phyloP scores from a whole-genome alignment of 2,113 vertebrate genomes.

The Ciconia stormi region DNA sequence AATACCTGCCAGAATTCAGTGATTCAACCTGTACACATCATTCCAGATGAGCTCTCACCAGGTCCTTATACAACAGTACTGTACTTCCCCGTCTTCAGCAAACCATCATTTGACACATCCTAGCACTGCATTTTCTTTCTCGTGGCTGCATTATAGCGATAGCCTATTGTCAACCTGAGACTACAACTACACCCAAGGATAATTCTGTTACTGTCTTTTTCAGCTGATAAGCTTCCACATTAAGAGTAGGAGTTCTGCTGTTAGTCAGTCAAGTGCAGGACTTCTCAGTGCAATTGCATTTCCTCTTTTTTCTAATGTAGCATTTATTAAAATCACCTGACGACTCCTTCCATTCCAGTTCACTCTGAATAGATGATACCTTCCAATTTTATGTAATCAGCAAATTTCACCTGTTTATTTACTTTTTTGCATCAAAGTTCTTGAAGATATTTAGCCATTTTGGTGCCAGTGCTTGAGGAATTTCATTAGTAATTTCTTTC shows the following conservation, averaged over 20 bases:
- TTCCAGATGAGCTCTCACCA: background rate
- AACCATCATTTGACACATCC: background rate
- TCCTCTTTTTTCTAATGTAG: background rate
- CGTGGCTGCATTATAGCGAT: background rate
- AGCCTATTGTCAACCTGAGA: background rate
- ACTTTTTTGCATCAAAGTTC: background rate
- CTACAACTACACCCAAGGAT: background rate
- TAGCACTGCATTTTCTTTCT: background rate
- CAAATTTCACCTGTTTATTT: background rate
- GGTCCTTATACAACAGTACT: background rate
- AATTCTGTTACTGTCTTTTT: background rate
- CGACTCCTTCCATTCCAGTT: background rate
- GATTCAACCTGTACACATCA: background rate
- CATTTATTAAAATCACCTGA: background rate
- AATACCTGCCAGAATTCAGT: background rate
- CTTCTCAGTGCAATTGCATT: background rate
- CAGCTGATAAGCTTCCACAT: background rate
- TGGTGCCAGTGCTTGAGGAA: background rate
- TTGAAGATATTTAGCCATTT: background rate
- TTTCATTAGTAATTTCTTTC: background rate
- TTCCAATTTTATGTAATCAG: background rate
- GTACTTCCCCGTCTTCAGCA: background rate
- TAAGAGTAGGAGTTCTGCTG: background rate
- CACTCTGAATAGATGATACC: background rate
- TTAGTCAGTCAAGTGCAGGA: background rate